Evolutionary conservation across 1,140 invertebrate species (phyloP).

Genomic region (Caenorhabditis elegans): WBcel235 BX284602.5:10238001-10238500

Average conservation of each 20-base stretch:
- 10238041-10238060: neutral
- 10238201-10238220: neutral
- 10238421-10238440: too few relatives aligned
- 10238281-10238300: too few relatives aligned
- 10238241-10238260: neutral
- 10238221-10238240: neutral
- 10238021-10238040: neutral
- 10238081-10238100: neutral
- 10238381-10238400: too few relatives aligned
- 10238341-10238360: too few relatives aligned
- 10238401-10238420: too few relatives aligned
- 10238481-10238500: too few relatives aligned
- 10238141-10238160: neutral
- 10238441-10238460: too few relatives aligned
- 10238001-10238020: neutral
- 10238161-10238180: neutral
- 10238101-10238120: too few relatives aligned
- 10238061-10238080: neutral
- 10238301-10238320: too few relatives aligned
- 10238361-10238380: too few relatives aligned
- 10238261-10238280: neutral
- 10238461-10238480: too few relatives aligned
- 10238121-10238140: neutral
- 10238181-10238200: constrained; percentile 14
- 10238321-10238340: too few relatives aligned